Conservation (phyloP, 2,797 vertebrate genomes). For the Rallus crepitans region DNA sequence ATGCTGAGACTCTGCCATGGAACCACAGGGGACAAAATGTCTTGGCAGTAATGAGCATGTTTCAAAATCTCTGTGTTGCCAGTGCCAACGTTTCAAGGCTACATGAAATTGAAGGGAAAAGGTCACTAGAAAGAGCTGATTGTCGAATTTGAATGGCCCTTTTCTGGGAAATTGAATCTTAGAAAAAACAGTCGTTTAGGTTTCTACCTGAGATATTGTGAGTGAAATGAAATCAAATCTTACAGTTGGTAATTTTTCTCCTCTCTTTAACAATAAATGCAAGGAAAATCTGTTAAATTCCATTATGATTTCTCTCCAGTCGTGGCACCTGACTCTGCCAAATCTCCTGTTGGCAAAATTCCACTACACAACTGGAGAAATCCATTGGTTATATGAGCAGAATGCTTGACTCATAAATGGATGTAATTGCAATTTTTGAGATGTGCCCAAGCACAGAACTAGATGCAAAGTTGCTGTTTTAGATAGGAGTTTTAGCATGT, state of each 20-base stretch:
- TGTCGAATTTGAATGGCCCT: not conserved
- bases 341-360: constrained; percentile 25
- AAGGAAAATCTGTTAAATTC: not conserved
- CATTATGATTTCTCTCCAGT: not conserved
- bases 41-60: not conserved
- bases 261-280: not conserved
- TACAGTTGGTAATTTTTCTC: not conserved
- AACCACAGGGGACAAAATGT: not conserved
- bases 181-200: not conserved
- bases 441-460: not conserved
- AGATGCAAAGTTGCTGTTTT: not conserved
- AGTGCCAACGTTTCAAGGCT: not conserved
- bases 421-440: not conserved
- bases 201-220: not conserved
- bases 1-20: not conserved
- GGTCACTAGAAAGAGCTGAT: not conserved
- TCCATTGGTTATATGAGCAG: not conserved
- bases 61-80: not conserved
- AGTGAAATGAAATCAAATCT: not conserved
- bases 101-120: not conserved
- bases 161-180: not conserved
- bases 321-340: not conserved
- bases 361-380: not conserved
- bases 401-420: constrained; percentile 8
- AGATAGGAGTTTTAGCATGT: not conserved